Conservation (phyloP, 1,140 invertebrate genomes). For the Aphelenchoides besseyi region DNA sequence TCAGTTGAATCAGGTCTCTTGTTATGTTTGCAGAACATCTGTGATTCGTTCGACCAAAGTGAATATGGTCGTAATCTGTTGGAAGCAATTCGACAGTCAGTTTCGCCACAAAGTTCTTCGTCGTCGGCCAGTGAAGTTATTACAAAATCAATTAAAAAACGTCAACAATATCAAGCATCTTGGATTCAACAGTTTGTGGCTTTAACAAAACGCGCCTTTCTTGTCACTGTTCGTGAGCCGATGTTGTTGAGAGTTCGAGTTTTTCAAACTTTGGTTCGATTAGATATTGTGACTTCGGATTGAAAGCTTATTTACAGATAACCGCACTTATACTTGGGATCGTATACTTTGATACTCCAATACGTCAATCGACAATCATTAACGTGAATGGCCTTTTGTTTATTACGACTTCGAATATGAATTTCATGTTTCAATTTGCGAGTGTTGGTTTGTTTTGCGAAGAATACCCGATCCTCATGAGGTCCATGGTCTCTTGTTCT, state of each 20-base stretch:
- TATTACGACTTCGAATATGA: slow-evolving; percentile 67
- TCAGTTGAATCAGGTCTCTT: not conserved
- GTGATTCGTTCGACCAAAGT: slow-evolving; percentile 48
- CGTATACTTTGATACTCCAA: slow-evolving; percentile 79
- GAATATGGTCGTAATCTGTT: slow-evolving; percentile 64
- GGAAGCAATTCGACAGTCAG: slow-evolving; percentile 29
- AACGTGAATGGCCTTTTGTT: slow-evolving; percentile 90
- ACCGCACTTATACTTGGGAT: slow-evolving; percentile 70
- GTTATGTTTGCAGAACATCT: slow-evolving; percentile 69
- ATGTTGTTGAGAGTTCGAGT: slow-evolving; percentile 81
- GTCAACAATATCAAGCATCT: not conserved
- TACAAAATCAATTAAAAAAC: not conserved
- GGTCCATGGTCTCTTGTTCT: slow-evolving; percentile 79
- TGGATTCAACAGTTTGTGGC: slow-evolving; percentile 83
- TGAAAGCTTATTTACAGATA: slow-evolving; percentile 47
- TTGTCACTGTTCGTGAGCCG: slow-evolving; percentile 80
- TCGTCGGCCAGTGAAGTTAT: not conserved
- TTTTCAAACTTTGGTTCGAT: slow-evolving; percentile 70
- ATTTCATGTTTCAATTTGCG: slow-evolving; percentile 69
- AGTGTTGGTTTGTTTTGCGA: slow-evolving; percentile 71
- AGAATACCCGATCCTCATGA: slow-evolving; percentile 66
- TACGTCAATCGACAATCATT: slow-evolving; percentile 82
- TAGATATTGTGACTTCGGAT: no score
- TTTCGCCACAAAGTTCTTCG: not conserved
- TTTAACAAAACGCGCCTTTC: slow-evolving; percentile 83